Evolutionary conservation across 2,888 invertebrate genomes (phyloP).

Genomic region (Yponomeuta sedellus): DNA sequence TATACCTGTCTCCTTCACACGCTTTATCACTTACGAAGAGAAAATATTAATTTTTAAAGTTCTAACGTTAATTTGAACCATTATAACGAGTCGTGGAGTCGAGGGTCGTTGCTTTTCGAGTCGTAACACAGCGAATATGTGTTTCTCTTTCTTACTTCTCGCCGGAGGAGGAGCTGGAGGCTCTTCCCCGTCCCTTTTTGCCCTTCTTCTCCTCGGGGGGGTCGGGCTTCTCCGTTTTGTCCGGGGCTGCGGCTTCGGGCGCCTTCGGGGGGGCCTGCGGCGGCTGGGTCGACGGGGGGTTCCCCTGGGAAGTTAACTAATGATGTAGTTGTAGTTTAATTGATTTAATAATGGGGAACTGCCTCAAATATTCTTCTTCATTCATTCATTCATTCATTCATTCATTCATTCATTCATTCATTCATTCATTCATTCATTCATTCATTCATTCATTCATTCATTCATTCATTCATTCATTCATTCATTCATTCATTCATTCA

Average conservation of each 20-base stretch:
- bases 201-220: conserved; percentile 48
- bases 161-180: conserved; percentile 63
- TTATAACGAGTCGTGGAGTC: not conserved
- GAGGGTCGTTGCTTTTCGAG: not conserved
- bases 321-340: no score
- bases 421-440: no score
- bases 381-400: no score
- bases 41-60: not conserved
- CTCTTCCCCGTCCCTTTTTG: conserved; percentile 58
- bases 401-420: no score
- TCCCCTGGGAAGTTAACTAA: conserved; percentile 31
- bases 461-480: no score
- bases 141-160: conserved; percentile 46
- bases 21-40: no score
- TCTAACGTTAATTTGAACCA: not conserved
- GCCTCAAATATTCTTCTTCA: no score
- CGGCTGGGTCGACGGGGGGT: conserved; percentile 37
- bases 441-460: no score
- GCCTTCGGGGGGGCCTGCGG: conserved; percentile 32
- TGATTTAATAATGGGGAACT: no score
- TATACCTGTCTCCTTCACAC: conserved; percentile 4
- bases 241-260: conserved; percentile 31
- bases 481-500: no score
- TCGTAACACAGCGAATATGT: not conserved
- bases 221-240: conserved; percentile 38